Evolutionary conservation across 2,113 vertebrate species (phyloP), one percentile per base, ranked within the genome.

Genomic region (Bostrychus sinensis): DNA sequence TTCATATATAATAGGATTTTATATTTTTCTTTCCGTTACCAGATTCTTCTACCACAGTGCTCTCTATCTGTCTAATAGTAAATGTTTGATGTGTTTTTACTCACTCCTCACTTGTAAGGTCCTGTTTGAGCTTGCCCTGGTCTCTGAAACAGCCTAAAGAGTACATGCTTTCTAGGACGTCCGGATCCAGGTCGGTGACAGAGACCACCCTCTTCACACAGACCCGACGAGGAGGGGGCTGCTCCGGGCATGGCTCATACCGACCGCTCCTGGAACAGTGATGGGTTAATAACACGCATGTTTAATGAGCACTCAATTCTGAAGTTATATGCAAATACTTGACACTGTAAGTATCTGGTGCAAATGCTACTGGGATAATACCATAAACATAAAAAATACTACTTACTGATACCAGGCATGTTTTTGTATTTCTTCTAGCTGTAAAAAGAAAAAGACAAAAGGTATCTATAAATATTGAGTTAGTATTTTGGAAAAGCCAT

Each of bases 361-460:
- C 32, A 16, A 13, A 28, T 16, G 25, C 11, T 4, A 51, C 25
- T 28, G 48, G 48, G 2, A 28, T 8, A 26, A n/a, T 19, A 48
- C 11, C 22, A 48, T 5, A 1, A 39, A 39, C 3, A 51, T 55
- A 42, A 48, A 66, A 67, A 32, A 30, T 12, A 56, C 67, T 92
- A 96, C 95, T 96, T 87, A 96, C 95, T 91, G 90, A 87, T 96
- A 96, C 95, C 95, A 96, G 71, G 94, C 89, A 37, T 96, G 95
- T 85, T 96, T 96, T 92, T 96, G 93, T 80, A 96, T 96, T 81
- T 93, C 93, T 80, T 96, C 95, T 86, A 96, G 92, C 95, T 95
- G 89, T 79, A 78, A 80, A 83, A 60, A 78, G 82, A 76, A 92
- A 85, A 86, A 83, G 72, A 75, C 68, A 66, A 66, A n/a, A 80